Conservation (phyloP, 1,140 invertebrate species). For the Pissodes strobi region DNA sequence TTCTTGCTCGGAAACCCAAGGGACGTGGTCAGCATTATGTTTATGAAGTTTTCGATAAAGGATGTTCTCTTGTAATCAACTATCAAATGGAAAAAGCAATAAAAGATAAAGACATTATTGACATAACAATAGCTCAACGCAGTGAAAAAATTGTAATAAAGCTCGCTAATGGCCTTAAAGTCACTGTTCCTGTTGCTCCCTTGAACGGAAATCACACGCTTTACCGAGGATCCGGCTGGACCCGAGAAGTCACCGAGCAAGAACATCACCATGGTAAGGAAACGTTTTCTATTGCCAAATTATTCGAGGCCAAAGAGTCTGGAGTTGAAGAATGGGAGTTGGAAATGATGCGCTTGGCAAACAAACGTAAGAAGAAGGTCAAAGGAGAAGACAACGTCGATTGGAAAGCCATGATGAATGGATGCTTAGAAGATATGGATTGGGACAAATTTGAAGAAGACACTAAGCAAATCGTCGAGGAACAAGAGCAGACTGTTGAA, state of each 20-base stretch:
- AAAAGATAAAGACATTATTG: conserved; percentile 73
- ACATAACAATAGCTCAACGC: conserved; percentile 75
- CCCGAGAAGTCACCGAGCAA: conserved; percentile 65
- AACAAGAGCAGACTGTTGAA: conserved; percentile 47
- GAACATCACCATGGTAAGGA: conserved; percentile 60
- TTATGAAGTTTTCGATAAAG: conserved; percentile 72
- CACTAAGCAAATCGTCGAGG: conserved; percentile 54
- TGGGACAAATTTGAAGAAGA: conserved; percentile 57
- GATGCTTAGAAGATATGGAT: conserved; percentile 51
- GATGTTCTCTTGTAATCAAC: conserved; percentile 74
- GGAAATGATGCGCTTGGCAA: conserved; percentile 52
- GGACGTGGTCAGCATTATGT: conserved; percentile 48
- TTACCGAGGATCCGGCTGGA: conserved; percentile 66
- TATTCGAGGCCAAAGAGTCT: conserved; percentile 77
- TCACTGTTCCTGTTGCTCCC: conserved; percentile 70
- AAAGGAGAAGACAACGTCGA: conserved; percentile 54
- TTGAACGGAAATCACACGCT: conserved; percentile 64
- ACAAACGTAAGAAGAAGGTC: conserved; percentile 54
- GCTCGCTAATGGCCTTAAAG: conserved; percentile 69
- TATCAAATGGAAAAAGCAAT: conserved; percentile 75
- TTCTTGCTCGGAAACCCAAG: conserved; percentile 60
- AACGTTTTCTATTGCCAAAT: conserved; percentile 67
- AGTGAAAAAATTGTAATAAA: conserved; percentile 73
- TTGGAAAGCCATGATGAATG: conserved; percentile 50
- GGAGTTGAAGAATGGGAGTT: conserved; percentile 64